Base-by-base conservation (phyloP, 2,113 vertebrate genomes). In the Erpornis zantholeuca region DNA sequence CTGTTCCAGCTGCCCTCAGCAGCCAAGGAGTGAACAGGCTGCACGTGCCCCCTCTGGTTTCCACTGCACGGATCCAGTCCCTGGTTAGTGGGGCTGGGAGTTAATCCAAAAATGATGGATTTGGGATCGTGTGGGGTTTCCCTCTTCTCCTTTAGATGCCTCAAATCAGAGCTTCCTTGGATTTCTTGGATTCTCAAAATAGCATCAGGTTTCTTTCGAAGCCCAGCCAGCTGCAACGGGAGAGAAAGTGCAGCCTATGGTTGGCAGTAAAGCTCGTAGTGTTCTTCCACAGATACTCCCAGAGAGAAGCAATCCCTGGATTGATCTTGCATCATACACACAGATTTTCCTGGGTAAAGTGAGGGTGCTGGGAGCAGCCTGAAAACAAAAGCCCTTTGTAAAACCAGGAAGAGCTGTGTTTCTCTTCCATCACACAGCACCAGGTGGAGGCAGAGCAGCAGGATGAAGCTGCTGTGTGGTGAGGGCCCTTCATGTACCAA, bases 41-140 rank as follows among this genome's bases (percentile, higher is more conserved):
- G 13, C 68, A 22, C 7, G 10, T 5, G 35, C 70, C 18, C n/a
- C 2, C 1, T 20, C 47, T 12, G 2, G 6, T 18, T 27, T 15
- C 13, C 35, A 18, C 45, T 14, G 47, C 3, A 2, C 2, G 6
- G 29, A 60, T 82, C 36, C 28, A 28, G 21, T 21, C 35, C 29
- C 20, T 22, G 24, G 8, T 21, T 7, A 16, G 10, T 18, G 64
- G 71, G 33, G 25, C 86, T 72, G 57, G 57, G 35, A 65, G 21
- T 15, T 13, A 45, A 89, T 36, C 60, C 44, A 56, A 24, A 12
- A 57, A 44, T 3, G 21, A 35, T 16, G 27, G 40, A 50, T 40
- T 12, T 3, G 0, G n/a, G 50, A 22, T 52, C 0, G 0, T 29
- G 12, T 7, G 50, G 60, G 18, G 7, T 90, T 96, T 82, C 56